These are phyloP conservation scores for Sitophilus oryzae DNA, from an alignment of 1,140 invertebrate genomes.

Conservation along the genomic window DNA sequence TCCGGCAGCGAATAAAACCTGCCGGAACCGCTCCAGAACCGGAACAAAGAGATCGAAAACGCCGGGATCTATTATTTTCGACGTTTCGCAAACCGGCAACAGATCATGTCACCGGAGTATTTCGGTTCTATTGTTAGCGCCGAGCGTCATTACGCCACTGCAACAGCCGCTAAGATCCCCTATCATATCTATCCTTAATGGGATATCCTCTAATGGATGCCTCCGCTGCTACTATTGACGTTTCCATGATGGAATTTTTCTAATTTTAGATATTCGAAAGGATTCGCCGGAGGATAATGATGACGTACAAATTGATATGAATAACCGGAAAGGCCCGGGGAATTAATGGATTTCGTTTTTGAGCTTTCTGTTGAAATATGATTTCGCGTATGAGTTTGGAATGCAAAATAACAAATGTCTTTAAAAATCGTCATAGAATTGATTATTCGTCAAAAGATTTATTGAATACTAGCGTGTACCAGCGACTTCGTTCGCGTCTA, in stretches of 20 bases:
- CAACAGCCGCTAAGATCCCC: neutral
- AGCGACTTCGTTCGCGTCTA: too few species aligned
- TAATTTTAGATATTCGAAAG: neutral
- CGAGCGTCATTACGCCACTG: conserved; percentile 3
- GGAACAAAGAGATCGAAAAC: conserved; percentile 7
- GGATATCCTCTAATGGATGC: conserved; percentile 2
- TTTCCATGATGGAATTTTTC: neutral
- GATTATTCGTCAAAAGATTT: too few species aligned
- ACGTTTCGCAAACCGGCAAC: conserved; percentile 1
- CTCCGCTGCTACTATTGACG: too few species aligned
- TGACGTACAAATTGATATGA: neutral
- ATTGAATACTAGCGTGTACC: too few species aligned
- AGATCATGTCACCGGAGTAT: conserved; percentile 12
- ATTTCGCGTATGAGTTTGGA: neutral
- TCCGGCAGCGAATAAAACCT: neutral
- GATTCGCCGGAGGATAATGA: neutral
- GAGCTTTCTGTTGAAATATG: neutral
- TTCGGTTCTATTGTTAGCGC: conserved; percentile 10
- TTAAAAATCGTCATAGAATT: too few species aligned
- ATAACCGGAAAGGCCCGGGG: neutral
- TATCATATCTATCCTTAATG: conserved; percentile 6
- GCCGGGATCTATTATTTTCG: conserved; percentile 10
- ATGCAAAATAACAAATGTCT: neutral
- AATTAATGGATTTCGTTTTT: neutral
- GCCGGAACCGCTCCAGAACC: neutral